Evolutionary conservation across 2,113 vertebrate species (phyloP).

Genomic region (Galbula dea): DNA sequence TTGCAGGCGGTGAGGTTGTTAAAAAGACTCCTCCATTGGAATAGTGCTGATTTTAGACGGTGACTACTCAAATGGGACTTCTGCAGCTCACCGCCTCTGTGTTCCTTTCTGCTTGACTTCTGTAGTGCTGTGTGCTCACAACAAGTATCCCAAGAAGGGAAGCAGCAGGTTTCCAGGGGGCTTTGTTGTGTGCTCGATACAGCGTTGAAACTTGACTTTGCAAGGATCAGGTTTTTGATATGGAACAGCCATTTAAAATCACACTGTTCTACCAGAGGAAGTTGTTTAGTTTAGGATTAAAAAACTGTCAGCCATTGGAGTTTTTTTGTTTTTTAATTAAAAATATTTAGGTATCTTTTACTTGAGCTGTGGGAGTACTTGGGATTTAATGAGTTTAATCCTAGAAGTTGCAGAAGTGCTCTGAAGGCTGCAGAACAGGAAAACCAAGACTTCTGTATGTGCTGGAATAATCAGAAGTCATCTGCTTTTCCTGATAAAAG

Average conservation of each 20-base stretch:
- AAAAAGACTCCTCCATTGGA: neutral
- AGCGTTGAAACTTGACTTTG: neutral
- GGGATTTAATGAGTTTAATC: neutral
- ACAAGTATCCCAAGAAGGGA: neutral
- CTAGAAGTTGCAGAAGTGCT: neutral
- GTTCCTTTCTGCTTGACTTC: neutral
- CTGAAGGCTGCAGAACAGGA: neutral
- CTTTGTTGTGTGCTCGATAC: neutral
- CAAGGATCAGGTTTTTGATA: neutral
- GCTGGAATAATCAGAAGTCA: neutral
- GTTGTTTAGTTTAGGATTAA: neutral
- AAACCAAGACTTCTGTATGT: neutral
- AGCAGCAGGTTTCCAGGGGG: neutral
- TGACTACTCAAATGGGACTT: neutral
- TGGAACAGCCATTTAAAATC: neutral
- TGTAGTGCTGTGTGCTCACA: neutral
- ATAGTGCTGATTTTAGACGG: neutral
- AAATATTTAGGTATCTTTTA: conserved; percentile 8
- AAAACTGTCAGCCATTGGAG: conserved; percentile 5
- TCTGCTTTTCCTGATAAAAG: neutral
- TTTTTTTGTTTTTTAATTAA: neutral
- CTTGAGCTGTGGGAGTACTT: neutral
- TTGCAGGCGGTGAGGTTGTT: neutral
- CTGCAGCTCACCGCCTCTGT: neutral
- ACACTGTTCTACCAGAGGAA: neutral